phyloP scores from a whole-genome alignment of 2,113 vertebrate genomes.

The Psammodynastes pulverulentus region DNA sequence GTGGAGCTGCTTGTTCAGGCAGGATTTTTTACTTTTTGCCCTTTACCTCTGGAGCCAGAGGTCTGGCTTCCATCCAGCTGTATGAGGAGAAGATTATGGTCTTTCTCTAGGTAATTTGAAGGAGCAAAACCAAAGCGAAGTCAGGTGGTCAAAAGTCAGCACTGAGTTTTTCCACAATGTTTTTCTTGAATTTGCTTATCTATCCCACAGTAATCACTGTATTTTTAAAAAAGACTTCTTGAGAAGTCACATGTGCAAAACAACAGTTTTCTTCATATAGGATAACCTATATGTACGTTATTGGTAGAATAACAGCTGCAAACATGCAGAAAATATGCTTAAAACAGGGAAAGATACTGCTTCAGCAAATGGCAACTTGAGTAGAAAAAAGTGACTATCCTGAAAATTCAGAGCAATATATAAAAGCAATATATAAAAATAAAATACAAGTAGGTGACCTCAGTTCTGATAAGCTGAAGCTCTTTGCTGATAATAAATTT shows the following conservation, averaged over 20 bases:
- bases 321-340: background rate
- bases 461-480: constrained; percentile 43
- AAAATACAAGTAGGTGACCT: background rate
- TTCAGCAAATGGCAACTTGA: background rate
- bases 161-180: constrained; percentile 64
- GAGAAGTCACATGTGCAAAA: constrained; percentile 54
- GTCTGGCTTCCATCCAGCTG: constrained; percentile 74
- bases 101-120: constrained; percentile 75
- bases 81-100: constrained; percentile 68
- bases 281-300: constrained; percentile 39
- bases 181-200: constrained; percentile 62
- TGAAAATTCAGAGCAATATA: background rate
- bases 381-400: background rate
- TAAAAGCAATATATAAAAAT: too few species aligned
- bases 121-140: constrained; percentile 69
- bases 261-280: constrained; percentile 56
- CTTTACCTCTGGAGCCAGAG: constrained; percentile 83
- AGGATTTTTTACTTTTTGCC: constrained; percentile 77
- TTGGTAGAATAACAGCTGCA: background rate
- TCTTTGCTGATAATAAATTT: constrained; percentile 22
- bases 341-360: background rate
- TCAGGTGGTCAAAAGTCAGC: constrained; percentile 73
- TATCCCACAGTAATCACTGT: constrained; percentile 55
- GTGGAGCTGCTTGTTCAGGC: constrained; percentile 77
- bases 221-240: constrained; percentile 39